Percentiles rank a stretch among this genome's conserved stretches.
Conservation (phyloP, 2,113 vertebrate species). For the Rhegmatorhina hoffmannsi region DNA sequence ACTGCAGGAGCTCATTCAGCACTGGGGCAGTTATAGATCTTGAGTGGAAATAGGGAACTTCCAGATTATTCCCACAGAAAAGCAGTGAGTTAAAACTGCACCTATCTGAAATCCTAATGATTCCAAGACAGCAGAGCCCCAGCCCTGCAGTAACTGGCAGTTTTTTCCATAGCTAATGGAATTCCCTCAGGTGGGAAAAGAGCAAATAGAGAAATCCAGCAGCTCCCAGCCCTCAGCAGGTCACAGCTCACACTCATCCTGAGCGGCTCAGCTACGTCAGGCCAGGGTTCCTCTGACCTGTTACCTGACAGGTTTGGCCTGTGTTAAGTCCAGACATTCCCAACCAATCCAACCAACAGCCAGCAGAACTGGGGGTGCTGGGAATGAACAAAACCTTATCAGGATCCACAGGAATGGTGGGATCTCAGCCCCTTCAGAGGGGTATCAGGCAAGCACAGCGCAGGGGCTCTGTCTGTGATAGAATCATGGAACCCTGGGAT, state of each 20-base stretch:
- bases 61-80: not conserved
- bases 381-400: not conserved
- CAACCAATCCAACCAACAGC: not conserved
- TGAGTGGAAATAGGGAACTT: fast-evolving
- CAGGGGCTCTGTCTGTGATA: fast-evolving
- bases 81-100: not conserved
- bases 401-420: fast-evolving
- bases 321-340: fast-evolving
- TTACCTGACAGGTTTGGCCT: fast-evolving
- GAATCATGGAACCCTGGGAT: not conserved
- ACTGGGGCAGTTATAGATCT: not conserved
- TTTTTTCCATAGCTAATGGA: not conserved
- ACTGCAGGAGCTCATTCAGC: not conserved
- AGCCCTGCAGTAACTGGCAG: not conserved
- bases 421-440: not conserved
- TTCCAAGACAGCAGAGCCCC: not conserved
- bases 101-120: not conserved
- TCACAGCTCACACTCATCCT: fast-evolving
- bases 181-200: not conserved
- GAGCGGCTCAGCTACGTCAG: fast-evolving
- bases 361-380: not conserved
- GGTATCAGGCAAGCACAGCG: too few species aligned
- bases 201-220: not conserved
- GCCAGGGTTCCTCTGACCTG: not conserved
- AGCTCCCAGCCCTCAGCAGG: not conserved